Conservation (phyloP, 2,113 vertebrate species). For the Eolophus roseicapilla region DNA sequence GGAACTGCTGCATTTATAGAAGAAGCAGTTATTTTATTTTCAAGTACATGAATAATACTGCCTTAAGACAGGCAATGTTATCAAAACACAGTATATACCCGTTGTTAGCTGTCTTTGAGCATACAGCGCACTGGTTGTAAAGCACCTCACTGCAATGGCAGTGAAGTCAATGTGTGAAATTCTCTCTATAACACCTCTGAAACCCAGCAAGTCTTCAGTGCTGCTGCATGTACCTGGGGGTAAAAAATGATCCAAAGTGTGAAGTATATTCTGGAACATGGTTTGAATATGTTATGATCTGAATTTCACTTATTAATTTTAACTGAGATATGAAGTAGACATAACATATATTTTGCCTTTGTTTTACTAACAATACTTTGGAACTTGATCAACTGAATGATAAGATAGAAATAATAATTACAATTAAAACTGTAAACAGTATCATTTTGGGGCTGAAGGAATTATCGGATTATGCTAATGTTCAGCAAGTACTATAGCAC, state of each 20-base stretch:
- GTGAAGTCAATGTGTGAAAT: not conserved
- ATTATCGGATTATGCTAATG: not conserved
- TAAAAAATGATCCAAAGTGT: not conserved
- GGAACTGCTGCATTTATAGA: not conserved
- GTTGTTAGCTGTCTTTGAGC: not conserved
- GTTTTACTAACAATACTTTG: not conserved
- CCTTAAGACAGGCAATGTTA: not conserved
- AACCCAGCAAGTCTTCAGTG: not conserved
- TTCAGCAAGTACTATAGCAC: not conserved
- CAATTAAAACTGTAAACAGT: not conserved
- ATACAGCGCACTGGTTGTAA: not conserved
- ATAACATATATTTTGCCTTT: not conserved
- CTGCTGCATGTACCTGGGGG: not conserved
- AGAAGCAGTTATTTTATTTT: not conserved
- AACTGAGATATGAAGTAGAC: not conserved
- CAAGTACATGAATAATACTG: not conserved
- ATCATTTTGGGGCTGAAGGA: not conserved
- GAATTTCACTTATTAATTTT: conserved; percentile 38
- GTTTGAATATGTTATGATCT: conserved; percentile 4
- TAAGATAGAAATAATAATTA: not conserved
- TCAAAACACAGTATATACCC: not conserved
- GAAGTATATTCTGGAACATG: not conserved
- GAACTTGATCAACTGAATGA: not conserved
- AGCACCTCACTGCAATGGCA: not conserved
- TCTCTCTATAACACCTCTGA: not conserved